Base-by-base conservation (phyloP, 1,140 invertebrate genomes). In the Hycleus cichorii region DNA sequence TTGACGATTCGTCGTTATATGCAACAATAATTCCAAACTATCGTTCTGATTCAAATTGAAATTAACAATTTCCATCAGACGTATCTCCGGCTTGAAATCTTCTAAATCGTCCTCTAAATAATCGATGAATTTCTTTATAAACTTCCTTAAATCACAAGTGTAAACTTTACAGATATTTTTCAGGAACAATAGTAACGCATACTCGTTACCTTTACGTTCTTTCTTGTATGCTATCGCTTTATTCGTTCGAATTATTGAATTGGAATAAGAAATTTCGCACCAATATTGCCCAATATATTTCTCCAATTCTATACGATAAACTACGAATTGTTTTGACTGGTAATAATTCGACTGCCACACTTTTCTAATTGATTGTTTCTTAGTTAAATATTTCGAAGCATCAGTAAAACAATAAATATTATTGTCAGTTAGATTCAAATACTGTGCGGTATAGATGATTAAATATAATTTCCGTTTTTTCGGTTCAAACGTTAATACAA, bases 211-310 rank as follows among this genome's bases (percentile, higher is more conserved):
- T 42, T 42, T 42, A 6, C 57, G 50, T 12, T 39, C 57, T 24
- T 67, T 62, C 52, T 69, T 71, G 9, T 56, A 63, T 5, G 70
- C 62, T 6, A 72, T 65, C 43, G 74, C 56, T 32, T 40, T 64
- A 45, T 69, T 64, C 0, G 47, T n/a, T n/a, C 39, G 39, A 7
- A 75, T 11, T 43, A 18, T 62, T 63, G 55, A 45, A 24, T 3
- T 63, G 57, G 8, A 64, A 12, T 48, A 67, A 27, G 50, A 72
- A 12, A 66, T 73, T 64, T 75, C 69, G 58, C 77, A 78, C 74
- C 75, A 77, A 62, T 78, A 79, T 49, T 73, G 67, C 9, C 74
- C 75, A 3, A 74, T 66, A 9, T 66, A 68, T 8, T 74, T 70
- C 26, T 65, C 68, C 4, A 71, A 47, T 3, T 49, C 11, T 4